Base-by-base conservation (phyloP, 2,888 invertebrate species). In the Leptothorax acervorum region DNA sequence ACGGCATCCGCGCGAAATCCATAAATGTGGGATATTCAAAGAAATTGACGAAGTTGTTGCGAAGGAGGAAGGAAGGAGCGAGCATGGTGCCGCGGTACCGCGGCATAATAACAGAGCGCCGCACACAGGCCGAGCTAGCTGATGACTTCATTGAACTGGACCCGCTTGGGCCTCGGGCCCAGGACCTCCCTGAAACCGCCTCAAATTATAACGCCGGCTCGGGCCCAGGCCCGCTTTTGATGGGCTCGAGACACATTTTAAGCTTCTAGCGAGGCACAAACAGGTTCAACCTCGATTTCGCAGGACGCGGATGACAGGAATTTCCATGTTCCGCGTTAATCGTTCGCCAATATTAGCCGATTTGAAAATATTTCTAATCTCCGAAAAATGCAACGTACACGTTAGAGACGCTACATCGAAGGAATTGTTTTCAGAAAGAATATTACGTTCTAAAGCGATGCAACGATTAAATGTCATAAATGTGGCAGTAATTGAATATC, bases 91-190 rank as follows among this genome's bases (percentile, higher is more conserved):
- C 93, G 94, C 94, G 94, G 94, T 94, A 94, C 94, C 92, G 92
- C 91, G 93, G 92, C 94, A 92, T 95, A 95, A 95, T 95, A 94
- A 95, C 95, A 94, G 94, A 93, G 92, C 93, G 92, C 91, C 91
- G 92, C 88, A 90, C 91, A 91, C 87, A 90, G 90, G 90, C 91
- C 89, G 90, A 87, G 92, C 93, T 93, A 93, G 94, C 94, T 95
- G 95, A 95, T 95, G 95, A 95, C 95, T 95, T 95, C 95, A 95
- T 95, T 95, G 94, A 95, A 94, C 93, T 92, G 91, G 89, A 89
- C 89, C 82, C 85, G 89, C 88, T 88, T 82, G 84, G 86, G 88
- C 89, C 92, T 87, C 90, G 90, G 93, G 92, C 91, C 73, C 90
- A 91, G 93, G 94, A 95, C 94, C 94, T 94, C 95, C 94, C 94